A percentile compares a stretch with the other conserved stretches of the same genome.
Evolutionary conservation across 1,140 invertebrate genomes (phyloP).

Genomic region (Diabrotica virgifera): DNA sequence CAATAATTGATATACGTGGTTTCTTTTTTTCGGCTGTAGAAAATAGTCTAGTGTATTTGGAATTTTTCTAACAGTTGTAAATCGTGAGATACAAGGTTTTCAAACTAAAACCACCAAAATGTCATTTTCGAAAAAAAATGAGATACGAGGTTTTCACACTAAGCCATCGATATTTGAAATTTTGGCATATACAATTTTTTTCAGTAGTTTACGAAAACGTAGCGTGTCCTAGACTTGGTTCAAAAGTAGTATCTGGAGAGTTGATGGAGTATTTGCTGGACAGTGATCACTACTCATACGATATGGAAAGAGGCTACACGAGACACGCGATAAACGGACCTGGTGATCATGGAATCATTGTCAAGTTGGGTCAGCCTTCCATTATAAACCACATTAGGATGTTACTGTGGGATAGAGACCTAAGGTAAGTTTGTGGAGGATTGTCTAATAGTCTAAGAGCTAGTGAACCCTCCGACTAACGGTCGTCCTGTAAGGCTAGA

Average conservation of each 20-base stretch:
- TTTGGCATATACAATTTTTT: conserved; percentile 30
- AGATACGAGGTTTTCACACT: too few relatives aligned
- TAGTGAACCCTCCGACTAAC: too few relatives aligned
- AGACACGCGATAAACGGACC: conserved; percentile 86
- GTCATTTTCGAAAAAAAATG: too few relatives aligned
- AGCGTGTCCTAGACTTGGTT: conserved; percentile 71
- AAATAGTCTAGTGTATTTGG: too few relatives aligned
- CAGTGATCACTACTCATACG: conserved; percentile 82
- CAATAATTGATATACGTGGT: too few relatives aligned
- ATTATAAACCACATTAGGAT: conserved; percentile 93
- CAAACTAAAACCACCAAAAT: too few relatives aligned
- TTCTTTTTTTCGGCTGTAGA: too few relatives aligned
- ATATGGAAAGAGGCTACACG: conserved; percentile 90
- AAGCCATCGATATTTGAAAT: too few relatives aligned
- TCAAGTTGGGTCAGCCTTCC: conserved; percentile 81
- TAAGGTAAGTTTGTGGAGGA: conserved; percentile 63
- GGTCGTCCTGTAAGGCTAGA: too few relatives aligned
- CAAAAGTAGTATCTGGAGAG: conserved; percentile 83
- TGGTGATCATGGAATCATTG: conserved; percentile 77
- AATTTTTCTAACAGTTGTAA: too few relatives aligned
- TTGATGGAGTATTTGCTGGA: conserved; percentile 82
- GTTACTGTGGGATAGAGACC: conserved; percentile 92
- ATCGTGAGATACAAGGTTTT: too few relatives aligned
- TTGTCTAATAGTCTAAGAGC: too few relatives aligned
- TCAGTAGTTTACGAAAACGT: conserved; percentile 89